Base-by-base conservation (phyloP, 1,140 invertebrate genomes). In the Lepidurus couesii region DNA sequence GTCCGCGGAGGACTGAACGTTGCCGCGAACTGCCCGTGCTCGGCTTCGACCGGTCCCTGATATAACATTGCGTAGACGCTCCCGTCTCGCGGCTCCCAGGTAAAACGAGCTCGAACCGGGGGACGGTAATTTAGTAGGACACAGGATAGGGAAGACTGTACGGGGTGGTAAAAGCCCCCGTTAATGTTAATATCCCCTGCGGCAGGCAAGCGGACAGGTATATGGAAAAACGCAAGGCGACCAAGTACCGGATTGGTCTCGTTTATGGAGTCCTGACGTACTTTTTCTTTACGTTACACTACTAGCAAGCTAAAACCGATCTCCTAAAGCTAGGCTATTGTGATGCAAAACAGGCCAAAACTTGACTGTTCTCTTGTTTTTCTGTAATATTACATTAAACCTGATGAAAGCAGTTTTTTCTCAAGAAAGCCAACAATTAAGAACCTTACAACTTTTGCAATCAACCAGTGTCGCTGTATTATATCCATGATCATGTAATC, bases 11-110 rank as follows among this genome's bases (percentile, higher is more conserved):
- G 53, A 65, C 53, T 65, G 53, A 65, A 21, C 13, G 53, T 13
- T 65, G 53, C 53, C 53, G 53, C 53, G 53, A 65, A 65, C 53
- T 65, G 53, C 53, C 53, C 53, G 16, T 65, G 53, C 53, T 65
- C 53, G 53, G 53, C 53, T 65, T 65, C 9, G 53, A 65, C 53
- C 53, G 53, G 53, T 65, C 53, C 53, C 53, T 65, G 53, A 65
- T 65, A 65, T 65, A 65, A 65, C 53, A 21, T 65, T 65, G 53
- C 53, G 53, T 65, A 16, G 53, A 65, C 16, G 53, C 53, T 65
- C 8, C 53, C 53, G 53, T 65, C 53, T 65, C 53, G 53, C 53
- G 53, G 53, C 53, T 21, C 53, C 53, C 21, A 65, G 53, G 53
- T 21, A 65, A 65, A 65, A 65, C 53, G 53, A 65, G 53, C 53